These are phyloP conservation scores for Aphidius colemani DNA, from an alignment of 2,888 invertebrate species.

Conservation along the genomic window DNA sequence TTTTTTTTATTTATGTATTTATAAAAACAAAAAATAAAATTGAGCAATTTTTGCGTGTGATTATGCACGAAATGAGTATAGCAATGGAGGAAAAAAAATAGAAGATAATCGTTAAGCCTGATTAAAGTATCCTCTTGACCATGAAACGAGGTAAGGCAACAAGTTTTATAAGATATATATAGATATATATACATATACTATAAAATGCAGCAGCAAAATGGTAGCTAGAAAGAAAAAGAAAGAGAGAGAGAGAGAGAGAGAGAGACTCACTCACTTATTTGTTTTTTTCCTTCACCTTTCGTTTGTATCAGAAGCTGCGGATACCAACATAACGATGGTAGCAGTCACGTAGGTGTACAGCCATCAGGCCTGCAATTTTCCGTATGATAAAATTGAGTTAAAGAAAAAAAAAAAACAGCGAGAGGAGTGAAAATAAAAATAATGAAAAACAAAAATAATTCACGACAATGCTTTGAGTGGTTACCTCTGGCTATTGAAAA, in stretches of 20 bases:
- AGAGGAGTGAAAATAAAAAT: constrained; percentile 7
- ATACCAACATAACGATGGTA: constrained; percentile 20
- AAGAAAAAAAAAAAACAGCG: constrained; percentile 15
- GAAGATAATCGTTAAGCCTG: constrained; percentile 26
- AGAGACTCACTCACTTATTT: no score
- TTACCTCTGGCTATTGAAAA: constrained; percentile 34
- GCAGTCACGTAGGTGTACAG: constrained; percentile 22
- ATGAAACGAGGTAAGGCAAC: constrained; percentile 15
- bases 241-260: no score
- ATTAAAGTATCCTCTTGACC: constrained; percentile 21
- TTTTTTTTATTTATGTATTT: constrained; percentile 3
- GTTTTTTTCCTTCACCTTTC: constrained; percentile 6
- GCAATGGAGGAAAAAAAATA: constrained; percentile 1
- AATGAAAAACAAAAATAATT: constrained; percentile 15
- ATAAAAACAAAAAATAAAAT: constrained; percentile 13
- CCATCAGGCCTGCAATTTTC: constrained; percentile 33
- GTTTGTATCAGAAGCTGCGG: constrained; percentile 3
- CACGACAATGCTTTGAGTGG: constrained; percentile 13
- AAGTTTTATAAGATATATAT: not conserved
- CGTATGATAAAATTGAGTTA: constrained; percentile 29
- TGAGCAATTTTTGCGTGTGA: constrained; percentile 17
- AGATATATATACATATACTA: not conserved
- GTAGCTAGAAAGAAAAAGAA: no score
- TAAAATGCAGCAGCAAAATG: not conserved
- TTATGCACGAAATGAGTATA: constrained; percentile 13